Conservation (phyloP, 2,797 vertebrate genomes). For the Sebastolobus altivelis region DNA sequence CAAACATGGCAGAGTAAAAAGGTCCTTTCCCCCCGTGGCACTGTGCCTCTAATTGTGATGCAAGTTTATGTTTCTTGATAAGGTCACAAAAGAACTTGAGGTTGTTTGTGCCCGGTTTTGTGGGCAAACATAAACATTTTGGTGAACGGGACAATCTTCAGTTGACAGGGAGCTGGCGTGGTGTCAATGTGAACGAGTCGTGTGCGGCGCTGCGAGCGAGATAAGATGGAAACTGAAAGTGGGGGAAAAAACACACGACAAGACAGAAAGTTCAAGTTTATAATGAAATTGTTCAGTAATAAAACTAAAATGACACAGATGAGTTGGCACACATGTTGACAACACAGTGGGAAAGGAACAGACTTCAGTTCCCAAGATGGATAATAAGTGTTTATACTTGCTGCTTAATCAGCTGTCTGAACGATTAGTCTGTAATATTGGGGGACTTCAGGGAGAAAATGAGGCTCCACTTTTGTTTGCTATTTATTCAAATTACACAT, state of each 20-base stretch:
- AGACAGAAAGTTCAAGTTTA: conserved; percentile 19
- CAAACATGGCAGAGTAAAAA: conserved; percentile 38
- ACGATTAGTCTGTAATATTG: neutral
- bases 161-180: neutral
- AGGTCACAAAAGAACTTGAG: conserved; percentile 53
- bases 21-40: conserved; percentile 27
- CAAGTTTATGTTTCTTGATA: conserved; percentile 54
- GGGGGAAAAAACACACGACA: neutral
- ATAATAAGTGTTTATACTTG: neutral
- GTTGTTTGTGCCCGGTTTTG: conserved; percentile 57
- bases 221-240: conserved; percentile 48
- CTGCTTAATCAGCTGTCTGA: neutral
- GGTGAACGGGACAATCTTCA: conserved; percentile 41
- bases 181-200: neutral
- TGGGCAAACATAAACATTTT: conserved; percentile 65
- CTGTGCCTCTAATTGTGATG: conserved; percentile 50
- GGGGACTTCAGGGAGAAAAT: neutral
- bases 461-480: neutral
- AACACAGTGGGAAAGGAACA: neutral
- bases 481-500: neutral
- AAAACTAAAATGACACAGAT: conserved; percentile 27
- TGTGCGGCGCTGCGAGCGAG: conserved; percentile 7
- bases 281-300: conserved; percentile 28
- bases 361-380: conserved; percentile 7
- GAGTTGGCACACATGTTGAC: neutral